Percentiles rank a stretch among this genome's conserved stretches.
phyloP scores from a whole-genome alignment of 2,888 invertebrate species.

The Itoplectis maculator region DNA sequence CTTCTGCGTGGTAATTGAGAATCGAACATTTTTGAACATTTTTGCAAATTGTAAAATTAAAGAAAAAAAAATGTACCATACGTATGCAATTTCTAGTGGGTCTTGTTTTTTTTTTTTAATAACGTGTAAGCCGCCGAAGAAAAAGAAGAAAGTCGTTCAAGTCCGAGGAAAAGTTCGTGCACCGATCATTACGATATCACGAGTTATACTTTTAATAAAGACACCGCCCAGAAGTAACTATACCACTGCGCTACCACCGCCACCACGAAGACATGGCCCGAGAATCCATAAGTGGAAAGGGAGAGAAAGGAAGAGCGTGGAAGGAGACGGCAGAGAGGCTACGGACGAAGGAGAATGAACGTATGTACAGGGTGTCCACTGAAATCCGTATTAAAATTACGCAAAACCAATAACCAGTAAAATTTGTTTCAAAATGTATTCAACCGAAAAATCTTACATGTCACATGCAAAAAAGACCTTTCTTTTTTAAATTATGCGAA shows the following conservation, averaged over 20 bases:
- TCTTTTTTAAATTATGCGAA: no score
- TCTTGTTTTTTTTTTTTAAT: background rate
- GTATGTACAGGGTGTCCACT: slow-evolving; percentile 62
- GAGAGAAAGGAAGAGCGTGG: slow-evolving; percentile 18
- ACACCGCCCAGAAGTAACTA: slow-evolving; percentile 74
- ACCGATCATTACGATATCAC: slow-evolving; percentile 71
- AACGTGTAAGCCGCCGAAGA: background rate
- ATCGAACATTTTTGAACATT: background rate
- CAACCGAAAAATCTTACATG: no score
- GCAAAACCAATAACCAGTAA: background rate
- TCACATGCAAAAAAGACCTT: no score
- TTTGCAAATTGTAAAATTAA: background rate
- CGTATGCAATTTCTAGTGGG: background rate
- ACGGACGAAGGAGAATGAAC: slow-evolving; percentile 9
- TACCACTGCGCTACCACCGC: slow-evolving; percentile 62
- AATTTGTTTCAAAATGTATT: background rate
- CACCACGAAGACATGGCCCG: slow-evolving; percentile 59
- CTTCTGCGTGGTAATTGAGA: background rate
- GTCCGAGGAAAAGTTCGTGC: slow-evolving; percentile 50
- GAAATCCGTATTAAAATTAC: background rate
- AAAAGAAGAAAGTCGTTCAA: slow-evolving; percentile 32
- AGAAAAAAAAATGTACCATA: background rate
- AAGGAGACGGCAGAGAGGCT: slow-evolving; percentile 41
- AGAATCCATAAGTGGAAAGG: slow-evolving; percentile 41
- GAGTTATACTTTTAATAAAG: slow-evolving; percentile 84